Evolutionary conservation across 2,113 vertebrate genomes (phyloP).

Genomic region (Neolamprologus hecqui): DNA sequence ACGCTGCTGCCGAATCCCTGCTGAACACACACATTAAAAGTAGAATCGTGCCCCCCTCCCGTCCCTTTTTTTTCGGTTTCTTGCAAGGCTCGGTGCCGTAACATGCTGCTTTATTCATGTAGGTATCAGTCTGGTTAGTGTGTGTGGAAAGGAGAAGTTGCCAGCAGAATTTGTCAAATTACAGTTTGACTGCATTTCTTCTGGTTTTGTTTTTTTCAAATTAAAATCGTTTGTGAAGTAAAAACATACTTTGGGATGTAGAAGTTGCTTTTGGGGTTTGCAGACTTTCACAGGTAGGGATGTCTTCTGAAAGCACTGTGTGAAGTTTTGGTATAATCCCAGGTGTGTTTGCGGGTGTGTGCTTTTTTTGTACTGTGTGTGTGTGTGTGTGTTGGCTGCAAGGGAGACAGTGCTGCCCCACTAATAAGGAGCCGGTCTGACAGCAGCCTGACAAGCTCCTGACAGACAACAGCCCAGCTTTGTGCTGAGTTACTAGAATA

Average conservation of each 20-base stretch:
- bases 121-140: background rate
- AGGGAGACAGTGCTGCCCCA: constrained; percentile 13
- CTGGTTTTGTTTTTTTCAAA: background rate
- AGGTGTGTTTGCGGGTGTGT: constrained; percentile 15
- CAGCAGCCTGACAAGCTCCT: constrained; percentile 46
- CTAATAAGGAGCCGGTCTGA: constrained; percentile 50
- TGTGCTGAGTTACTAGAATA: constrained; percentile 57
- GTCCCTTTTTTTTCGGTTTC: background rate
- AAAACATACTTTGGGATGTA: background rate
- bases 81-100: background rate
- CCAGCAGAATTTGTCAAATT: background rate
- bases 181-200: background rate
- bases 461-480: constrained; percentile 48
- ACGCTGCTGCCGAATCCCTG: background rate
- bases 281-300: background rate
- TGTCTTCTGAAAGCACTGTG: background rate
- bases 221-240: background rate
- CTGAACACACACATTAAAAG: background rate
- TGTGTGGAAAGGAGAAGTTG: background rate
- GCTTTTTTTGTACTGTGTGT: constrained; percentile 10
- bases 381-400: constrained; percentile 11
- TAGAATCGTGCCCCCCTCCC: background rate
- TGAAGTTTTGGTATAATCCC: background rate
- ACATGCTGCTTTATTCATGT: background rate
- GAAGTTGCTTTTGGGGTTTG: background rate